Percentiles rank a stretch among this genome's conserved stretches.
phyloP scores from a whole-genome alignment of 2,888 invertebrate species.

The Catocala fraxini region DNA sequence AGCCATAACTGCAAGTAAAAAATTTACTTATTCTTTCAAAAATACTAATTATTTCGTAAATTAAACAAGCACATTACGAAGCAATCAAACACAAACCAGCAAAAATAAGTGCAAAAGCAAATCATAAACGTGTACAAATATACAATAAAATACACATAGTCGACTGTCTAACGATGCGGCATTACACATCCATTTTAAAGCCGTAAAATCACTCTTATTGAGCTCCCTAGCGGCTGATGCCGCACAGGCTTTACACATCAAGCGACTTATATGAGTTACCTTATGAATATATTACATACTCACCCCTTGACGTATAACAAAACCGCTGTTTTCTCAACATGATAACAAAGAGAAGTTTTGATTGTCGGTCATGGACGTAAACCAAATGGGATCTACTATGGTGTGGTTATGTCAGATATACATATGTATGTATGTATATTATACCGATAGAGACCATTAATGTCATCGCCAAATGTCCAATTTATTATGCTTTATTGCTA shows the following conservation, averaged over 20 bases:
- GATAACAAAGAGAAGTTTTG: neutral
- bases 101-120: no score
- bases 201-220: slow-evolving; percentile 62
- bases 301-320: slow-evolving; percentile 22
- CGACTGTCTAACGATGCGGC: slow-evolving; percentile 17
- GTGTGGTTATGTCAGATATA: neutral
- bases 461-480: slow-evolving; percentile 9
- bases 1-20: no score
- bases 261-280: slow-evolving; percentile 52
- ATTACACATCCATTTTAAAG: slow-evolving; percentile 40
- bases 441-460: slow-evolving; percentile 2
- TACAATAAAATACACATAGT: slow-evolving; percentile 17
- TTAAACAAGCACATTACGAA: no score
- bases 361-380: neutral
- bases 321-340: slow-evolving; percentile 2
- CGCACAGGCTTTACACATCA: slow-evolving; percentile 44
- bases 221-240: slow-evolving; percentile 37
- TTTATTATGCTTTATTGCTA: slow-evolving; percentile 3
- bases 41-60: no score
- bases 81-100: no score
- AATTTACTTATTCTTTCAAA: no score
- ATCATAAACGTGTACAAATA: no score
- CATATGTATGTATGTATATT: neutral
- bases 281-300: slow-evolving; percentile 68
- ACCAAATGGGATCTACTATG: neutral